Conservation (phyloP, 92 coral and sea anemone genomes). For the Isaurus tuberculatus region DNA sequence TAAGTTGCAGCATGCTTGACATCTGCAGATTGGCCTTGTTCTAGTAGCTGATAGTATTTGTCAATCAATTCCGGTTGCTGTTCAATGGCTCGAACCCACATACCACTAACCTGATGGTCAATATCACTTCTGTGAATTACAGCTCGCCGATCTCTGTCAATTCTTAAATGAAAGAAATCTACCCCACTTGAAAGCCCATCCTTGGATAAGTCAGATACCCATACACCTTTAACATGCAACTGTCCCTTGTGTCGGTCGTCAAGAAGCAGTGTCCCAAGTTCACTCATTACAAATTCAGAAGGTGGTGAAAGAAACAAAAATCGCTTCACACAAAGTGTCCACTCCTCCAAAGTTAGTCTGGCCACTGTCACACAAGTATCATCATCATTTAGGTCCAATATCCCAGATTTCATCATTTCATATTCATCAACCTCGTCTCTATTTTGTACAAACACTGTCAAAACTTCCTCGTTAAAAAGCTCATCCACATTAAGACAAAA, state of each 20-base stretch:
- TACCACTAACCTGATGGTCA: conserved; percentile 64
- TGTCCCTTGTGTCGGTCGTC: conserved; percentile 48
- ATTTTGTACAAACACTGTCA: conserved; percentile 57
- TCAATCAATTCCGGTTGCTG: conserved; percentile 54
- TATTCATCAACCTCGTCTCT: conserved; percentile 40
- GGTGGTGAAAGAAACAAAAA: conserved; percentile 66
- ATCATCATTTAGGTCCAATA: conserved; percentile 17
- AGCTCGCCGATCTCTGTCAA: conserved; percentile 68
- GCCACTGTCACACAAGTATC: conserved; percentile 57
- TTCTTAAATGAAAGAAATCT: conserved; percentile 56
- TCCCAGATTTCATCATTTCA: not conserved
- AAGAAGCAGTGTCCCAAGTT: conserved; percentile 48
- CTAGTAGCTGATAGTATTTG: conserved; percentile 49
- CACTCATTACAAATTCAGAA: conserved; percentile 42
- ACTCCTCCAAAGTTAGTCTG: conserved; percentile 45
- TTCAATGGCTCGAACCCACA: conserved; percentile 68
- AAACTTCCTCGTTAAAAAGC: conserved; percentile 60
- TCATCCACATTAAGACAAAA: conserved; percentile 54
- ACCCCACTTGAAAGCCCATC: conserved; percentile 65
- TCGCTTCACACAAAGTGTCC: conserved; percentile 43
- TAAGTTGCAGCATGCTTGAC: conserved; percentile 59
- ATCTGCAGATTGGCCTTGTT: conserved; percentile 46
- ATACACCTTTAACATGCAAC: conserved; percentile 62
- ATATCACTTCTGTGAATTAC: conserved; percentile 64
- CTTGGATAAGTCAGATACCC: conserved; percentile 62